Evolutionary conservation across 2,797 vertebrate species (phyloP).

Genomic region (Coendou prehensilis): DNA sequence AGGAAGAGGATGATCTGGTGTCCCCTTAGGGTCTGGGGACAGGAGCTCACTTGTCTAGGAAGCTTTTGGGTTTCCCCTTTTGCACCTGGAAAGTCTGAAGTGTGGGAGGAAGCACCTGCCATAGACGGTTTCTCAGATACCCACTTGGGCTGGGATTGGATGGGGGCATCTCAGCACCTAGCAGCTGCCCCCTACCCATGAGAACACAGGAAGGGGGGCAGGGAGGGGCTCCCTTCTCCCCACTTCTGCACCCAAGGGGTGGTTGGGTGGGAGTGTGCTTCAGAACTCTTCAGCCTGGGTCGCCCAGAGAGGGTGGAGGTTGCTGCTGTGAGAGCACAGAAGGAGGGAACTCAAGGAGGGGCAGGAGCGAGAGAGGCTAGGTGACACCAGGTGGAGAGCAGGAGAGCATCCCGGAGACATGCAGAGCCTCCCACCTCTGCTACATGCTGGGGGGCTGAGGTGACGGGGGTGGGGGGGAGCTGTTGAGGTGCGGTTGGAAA

Average conservation of each 20-base stretch:
- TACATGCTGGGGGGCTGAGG: background rate
- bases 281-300: background rate
- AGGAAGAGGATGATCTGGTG: background rate
- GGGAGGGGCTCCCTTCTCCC: background rate
- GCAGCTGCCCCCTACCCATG: background rate
- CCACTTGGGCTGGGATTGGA: background rate
- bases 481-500: background rate
- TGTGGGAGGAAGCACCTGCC: background rate
- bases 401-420: too few species aligned
- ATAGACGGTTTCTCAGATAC: background rate
- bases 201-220: background rate
- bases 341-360: background rate
- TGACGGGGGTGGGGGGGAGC: background rate
- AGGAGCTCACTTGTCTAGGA: background rate
- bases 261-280: background rate
- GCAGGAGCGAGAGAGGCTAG: background rate
- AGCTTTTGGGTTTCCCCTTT: background rate
- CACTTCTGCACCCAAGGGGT: background rate
- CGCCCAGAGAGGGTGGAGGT: too few species aligned
- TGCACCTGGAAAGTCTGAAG: background rate
- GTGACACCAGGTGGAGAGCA: background rate
- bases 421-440: background rate
- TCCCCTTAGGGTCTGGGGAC: background rate
- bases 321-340: background rate
- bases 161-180: background rate